Percentiles rank a stretch among this genome's conserved stretches.
Evolutionary conservation across 2,888 invertebrate genomes (phyloP).

Genomic region (Spilosoma lubricipeda): DNA sequence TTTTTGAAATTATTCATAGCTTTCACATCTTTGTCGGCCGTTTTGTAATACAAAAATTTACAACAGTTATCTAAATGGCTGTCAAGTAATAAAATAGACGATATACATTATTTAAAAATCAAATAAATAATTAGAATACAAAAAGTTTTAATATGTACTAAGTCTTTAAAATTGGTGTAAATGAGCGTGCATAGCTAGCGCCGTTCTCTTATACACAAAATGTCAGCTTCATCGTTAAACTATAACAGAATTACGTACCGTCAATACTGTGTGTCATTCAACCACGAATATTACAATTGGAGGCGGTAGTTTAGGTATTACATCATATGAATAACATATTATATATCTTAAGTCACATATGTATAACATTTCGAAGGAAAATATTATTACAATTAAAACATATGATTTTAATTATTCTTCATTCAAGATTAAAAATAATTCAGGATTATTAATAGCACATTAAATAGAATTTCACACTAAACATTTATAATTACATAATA

Average conservation of each 20-base stretch:
- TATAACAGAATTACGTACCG: conserved; percentile 60
- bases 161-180: conserved; percentile 9
- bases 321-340: background rate
- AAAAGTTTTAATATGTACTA: background rate
- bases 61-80: conserved; percentile 46
- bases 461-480: too few relatives aligned
- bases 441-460: background rate
- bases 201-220: conserved; percentile 70
- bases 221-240: conserved; percentile 75
- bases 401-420: background rate
- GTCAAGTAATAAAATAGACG: background rate
- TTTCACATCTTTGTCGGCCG: conserved; percentile 69
- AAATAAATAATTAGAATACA: background rate
- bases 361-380: too few relatives aligned
- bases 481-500: too few relatives aligned
- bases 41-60: conserved; percentile 67
- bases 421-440: background rate
- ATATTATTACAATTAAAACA: background rate
- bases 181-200: conserved; percentile 61
- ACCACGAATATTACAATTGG: conserved; percentile 43
- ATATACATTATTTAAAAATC: background rate
- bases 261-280: conserved; percentile 47
- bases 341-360: conserved; percentile 4
- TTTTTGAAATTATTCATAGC: conserved; percentile 10
- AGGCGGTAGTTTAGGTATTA: conserved; percentile 24